A percentile compares a stretch with the other conserved stretches of the same genome.
Evolutionary conservation across 2,113 vertebrate species (phyloP).

Genomic region (Pseudonaja textilis): DNA sequence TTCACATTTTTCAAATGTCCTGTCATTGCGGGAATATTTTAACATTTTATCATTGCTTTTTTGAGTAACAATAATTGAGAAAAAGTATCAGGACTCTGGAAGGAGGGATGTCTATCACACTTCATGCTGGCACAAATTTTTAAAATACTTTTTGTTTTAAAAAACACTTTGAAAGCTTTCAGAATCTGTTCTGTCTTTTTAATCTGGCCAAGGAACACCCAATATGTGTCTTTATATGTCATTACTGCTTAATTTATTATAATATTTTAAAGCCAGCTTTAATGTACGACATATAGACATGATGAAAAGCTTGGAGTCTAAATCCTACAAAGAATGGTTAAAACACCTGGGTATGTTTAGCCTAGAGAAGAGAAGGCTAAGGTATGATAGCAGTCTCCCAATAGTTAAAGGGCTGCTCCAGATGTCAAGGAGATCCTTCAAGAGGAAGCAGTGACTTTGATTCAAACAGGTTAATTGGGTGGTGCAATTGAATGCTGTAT

Average conservation of each 20-base stretch:
- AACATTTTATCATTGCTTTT: not conserved
- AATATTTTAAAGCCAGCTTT: constrained; percentile 13
- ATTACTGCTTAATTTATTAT: constrained; percentile 3
- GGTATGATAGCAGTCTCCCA: not conserved
- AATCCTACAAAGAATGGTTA: not conserved
- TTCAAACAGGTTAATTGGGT: not conserved
- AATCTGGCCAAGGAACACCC: not conserved
- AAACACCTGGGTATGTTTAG: not conserved
- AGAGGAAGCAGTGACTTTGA: not conserved
- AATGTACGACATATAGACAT: not conserved
- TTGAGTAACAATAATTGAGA: not conserved
- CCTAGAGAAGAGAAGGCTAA: not conserved
- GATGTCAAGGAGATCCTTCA: too few species aligned
- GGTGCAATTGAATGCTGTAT: not conserved
- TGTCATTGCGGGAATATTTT: not conserved
- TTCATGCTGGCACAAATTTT: not conserved
- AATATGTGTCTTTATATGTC: not conserved
- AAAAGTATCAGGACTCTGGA: not conserved
- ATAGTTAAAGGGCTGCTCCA: not conserved
- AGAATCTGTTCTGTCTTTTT: not conserved
- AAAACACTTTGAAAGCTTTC: not conserved
- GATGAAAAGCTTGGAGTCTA: not conserved
- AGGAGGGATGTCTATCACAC: not conserved
- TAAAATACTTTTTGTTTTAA: not conserved
- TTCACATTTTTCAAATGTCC: not conserved